Evolutionary conservation across 2,797 vertebrate genomes (phyloP).

Genomic region (Buphagus erythrorhynchus): DNA sequence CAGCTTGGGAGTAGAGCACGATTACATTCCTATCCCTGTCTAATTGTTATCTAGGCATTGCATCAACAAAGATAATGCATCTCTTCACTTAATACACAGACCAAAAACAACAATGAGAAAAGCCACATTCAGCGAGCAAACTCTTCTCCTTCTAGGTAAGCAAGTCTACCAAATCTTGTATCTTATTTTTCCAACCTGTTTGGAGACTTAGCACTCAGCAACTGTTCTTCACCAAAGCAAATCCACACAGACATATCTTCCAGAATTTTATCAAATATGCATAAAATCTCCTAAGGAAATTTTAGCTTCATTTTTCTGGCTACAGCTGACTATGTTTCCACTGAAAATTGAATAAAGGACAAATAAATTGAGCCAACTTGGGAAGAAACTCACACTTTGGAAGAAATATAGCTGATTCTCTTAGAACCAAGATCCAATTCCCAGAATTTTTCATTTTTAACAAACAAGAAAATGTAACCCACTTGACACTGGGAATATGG

Average conservation of each 20-base stretch:
- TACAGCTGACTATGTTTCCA: not conserved
- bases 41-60: not conserved
- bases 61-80: not conserved
- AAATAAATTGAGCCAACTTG: not conserved
- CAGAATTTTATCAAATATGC: not conserved
- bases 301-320: not conserved
- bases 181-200: not conserved
- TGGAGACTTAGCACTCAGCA: not conserved
- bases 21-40: not conserved
- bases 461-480: not conserved
- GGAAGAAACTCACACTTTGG: not conserved
- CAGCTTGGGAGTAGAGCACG: not conserved
- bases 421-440: not conserved
- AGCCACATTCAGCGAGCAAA: not conserved
- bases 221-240: not conserved
- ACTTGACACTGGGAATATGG: not conserved
- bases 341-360: not conserved
- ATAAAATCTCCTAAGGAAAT: slow-evolving; percentile 9
- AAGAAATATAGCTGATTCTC: not conserved
- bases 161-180: not conserved
- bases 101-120: not conserved
- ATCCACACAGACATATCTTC: not conserved
- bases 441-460: not conserved
- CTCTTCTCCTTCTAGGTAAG: not conserved
- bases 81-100: not conserved